phyloP scores from a whole-genome alignment of 2,888 invertebrate genomes.

The Zootermopsis nevadensis region DNA sequence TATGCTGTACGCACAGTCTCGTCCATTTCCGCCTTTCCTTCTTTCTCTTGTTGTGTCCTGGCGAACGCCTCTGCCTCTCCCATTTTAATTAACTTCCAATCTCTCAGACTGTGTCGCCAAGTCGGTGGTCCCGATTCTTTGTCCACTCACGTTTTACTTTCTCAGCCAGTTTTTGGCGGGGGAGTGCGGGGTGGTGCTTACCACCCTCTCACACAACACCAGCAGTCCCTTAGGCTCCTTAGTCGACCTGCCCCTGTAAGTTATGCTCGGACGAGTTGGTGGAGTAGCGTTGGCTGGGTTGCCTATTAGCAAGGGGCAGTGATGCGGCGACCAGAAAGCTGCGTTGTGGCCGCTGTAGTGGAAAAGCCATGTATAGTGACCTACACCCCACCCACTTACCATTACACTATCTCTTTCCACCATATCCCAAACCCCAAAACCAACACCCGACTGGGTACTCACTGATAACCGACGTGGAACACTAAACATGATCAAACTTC shows the following conservation, averaged over 20 bases:
- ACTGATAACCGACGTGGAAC: constrained; percentile 22
- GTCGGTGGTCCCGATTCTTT: neutral
- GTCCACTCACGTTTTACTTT: neutral
- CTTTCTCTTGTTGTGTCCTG: no score
- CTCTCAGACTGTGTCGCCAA: neutral
- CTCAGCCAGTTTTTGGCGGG: neutral
- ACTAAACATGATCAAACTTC: constrained; percentile 13
- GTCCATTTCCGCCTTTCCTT: no score
- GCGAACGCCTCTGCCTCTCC: neutral
- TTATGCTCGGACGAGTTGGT: neutral
- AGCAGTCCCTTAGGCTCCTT: neutral
- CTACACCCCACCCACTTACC: constrained; percentile 9
- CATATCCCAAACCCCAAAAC: constrained; percentile 17
- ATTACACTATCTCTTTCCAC: constrained; percentile 10
- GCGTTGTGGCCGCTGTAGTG: neutral
- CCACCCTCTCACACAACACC: neutral
- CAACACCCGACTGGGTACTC: constrained; percentile 12
- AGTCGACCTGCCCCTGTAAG: neutral
- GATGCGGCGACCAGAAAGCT: constrained; percentile 5
- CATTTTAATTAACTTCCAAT: constrained; percentile 12
- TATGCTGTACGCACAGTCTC: no score
- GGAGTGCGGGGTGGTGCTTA: neutral
- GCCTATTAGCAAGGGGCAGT: constrained; percentile 37
- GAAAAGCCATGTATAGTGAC: constrained; percentile 13
- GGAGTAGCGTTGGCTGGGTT: constrained; percentile 22